These are phyloP conservation scores for Hydropsyche tenuis DNA, from an alignment of 1,140 invertebrate genomes.

Conservation along the genomic window DNA sequence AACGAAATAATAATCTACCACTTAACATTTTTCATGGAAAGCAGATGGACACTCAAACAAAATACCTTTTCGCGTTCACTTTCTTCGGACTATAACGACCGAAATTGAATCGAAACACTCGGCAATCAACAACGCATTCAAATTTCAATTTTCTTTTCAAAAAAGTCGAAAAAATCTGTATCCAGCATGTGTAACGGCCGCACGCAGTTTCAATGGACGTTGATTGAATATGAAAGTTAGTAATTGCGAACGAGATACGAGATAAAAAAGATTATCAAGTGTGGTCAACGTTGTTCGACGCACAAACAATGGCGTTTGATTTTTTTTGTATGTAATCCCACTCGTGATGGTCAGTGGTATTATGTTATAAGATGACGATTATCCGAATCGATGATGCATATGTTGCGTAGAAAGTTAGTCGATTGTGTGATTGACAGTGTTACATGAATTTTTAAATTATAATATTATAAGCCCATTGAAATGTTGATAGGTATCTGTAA, in stretches of 20 bases:
- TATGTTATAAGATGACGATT: neutral
- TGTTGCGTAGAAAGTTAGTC: no score
- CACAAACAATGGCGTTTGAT: neutral
- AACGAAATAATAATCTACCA: no score
- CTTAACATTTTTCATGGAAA: no score
- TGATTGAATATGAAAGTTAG: constrained; percentile 22
- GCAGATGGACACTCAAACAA: no score
- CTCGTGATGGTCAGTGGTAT: neutral
- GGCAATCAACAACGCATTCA: constrained; percentile 3
- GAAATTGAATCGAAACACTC: neutral
- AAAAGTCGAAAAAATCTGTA: no score
- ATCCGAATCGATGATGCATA: neutral
- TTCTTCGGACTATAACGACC: no score
- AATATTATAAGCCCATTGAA: no score
- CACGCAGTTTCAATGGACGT: neutral
- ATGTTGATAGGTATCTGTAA: no score
- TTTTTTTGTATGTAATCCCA: neutral
- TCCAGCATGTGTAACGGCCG: no score
- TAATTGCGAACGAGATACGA: neutral
- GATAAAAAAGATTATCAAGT: neutral
- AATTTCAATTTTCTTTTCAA: neutral
- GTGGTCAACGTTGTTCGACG: neutral
- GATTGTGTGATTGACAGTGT: no score
- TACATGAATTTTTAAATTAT: no score
- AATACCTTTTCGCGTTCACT: no score